Base-by-base conservation (phyloP, 2,113 vertebrate species). In the Rhegmatorhina hoffmannsi region DNA sequence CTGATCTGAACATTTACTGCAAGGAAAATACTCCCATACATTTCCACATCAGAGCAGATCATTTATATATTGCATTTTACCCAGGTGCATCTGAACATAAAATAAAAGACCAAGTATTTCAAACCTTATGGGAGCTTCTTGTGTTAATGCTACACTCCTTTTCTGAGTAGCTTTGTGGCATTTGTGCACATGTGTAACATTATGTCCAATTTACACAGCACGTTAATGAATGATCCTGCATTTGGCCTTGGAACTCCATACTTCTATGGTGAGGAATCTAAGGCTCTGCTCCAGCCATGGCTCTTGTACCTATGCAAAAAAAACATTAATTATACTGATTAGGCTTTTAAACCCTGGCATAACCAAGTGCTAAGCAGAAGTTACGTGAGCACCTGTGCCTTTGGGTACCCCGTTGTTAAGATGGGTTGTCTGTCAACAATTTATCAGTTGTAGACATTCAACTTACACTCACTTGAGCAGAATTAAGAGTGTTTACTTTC, bases 401-500 rank as follows among this genome's bases (percentile, higher is more conserved):
- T 93, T 87, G 90, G 78, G 89, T 70, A 28, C 85, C 81, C 29
- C 0, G 4, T 78, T 92, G 92, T 97, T 96, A 92, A 95, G 90
- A 97, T 2, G 6, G 94, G 93, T 96, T 96, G 92, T 97, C 97
- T 97, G 96, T 97, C 97, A 92, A 89, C 94, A 97, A 94, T 97
- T 98, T 97, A 98, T 98, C 98, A 96, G 97, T 89, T 63, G 92
- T 95, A 95, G 96, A 92, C 95, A 82, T 98, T 98, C 98, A 98
- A 94, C 97, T 95, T 94, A 94, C 94, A 98, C 94, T 97, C 97
- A 95, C 97, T 98, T 98, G 96, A 98, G 98, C 98, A 98, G 98
- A 99, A 99, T 99, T 98, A 99, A 98, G 98, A 96, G 95, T 98
- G 98, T 98, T 99, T 99, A 98, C 98, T 98, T 98, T 98, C 97